Evolutionary conservation across 2,113 vertebrate genomes (phyloP), one percentile per base, ranked within the genome.

Genomic region (Malaclemys terrapin): DNA sequence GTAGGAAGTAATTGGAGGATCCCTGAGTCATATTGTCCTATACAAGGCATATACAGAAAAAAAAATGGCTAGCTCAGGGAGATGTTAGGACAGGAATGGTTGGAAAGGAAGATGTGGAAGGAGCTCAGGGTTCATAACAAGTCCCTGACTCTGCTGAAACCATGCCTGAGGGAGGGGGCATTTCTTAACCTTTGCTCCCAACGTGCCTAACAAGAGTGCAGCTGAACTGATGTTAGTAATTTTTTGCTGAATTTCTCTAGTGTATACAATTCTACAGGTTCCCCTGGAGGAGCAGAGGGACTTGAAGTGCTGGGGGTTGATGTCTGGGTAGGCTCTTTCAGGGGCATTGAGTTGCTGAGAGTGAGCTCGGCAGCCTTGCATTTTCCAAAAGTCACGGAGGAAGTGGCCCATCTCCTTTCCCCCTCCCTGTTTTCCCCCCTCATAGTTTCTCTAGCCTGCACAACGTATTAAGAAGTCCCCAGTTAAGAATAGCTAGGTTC

Each of bases 221-320:
- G 2, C 56, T 85, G 80, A 52, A 89, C 31, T 91, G 31, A 85
- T 91, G n/a, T 57, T 91, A 42, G 62, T 38, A 82, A 79, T 29
- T 62, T 0, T 50, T n/a, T 35, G 6, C 62, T 49, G 65, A 2
- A 0, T 80, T 90, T 94, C 17, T 0, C 0, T 91, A 35, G 91
- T 84, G 82, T 92, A 80, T 5, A 92, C 3, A 47, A 5, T 49
- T 27, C 13, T 88, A 20, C 89, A 86, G 82, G 49, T 91, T 35
- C n/a, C 93, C 49, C 31, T 84, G 10, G 84, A 62, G 87, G 31
- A 83, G 0, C 9, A 8, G 11, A 27, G 42, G 42, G 25, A 76
- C 24, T 25, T 47, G 75, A 45, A 25, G 25, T 47, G 13, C 24
- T 47, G 42, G 75, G 25, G 5, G 4, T 76, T 78, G 13, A 11